These are phyloP conservation scores for Phanerotoma sp. DNA, from an alignment of 2,888 invertebrate species.

Conservation along the genomic window DNA sequence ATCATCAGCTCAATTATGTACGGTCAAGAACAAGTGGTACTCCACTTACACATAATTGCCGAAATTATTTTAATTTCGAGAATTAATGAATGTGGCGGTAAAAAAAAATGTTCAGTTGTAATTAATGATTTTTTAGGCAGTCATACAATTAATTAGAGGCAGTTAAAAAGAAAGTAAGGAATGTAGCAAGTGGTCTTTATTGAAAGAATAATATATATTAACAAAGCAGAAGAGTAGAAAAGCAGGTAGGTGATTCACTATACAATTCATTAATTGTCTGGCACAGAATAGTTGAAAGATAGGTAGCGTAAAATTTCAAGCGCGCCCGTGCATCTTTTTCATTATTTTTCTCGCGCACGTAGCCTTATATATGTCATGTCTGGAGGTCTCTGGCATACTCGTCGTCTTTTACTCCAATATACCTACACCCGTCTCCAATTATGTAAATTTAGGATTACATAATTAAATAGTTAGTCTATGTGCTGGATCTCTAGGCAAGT, in stretches of 20 bases:
- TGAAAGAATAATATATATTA: background rate
- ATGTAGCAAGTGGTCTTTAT: too few relatives aligned
- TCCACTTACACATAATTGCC: too few relatives aligned
- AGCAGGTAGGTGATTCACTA: background rate
- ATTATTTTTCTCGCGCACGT: slow-evolving; percentile 21
- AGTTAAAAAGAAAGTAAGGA: too few relatives aligned
- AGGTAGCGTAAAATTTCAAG: background rate
- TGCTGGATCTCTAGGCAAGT: slow-evolving; percentile 1
- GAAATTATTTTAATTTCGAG: too few relatives aligned
- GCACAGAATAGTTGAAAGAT: too few relatives aligned
- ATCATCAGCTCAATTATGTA: too few relatives aligned
- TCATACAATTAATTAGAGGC: too few relatives aligned
- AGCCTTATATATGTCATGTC: slow-evolving; percentile 6
- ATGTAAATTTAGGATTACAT: slow-evolving; percentile 51
- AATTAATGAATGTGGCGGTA: too few relatives aligned
- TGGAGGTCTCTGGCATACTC: slow-evolving; percentile 11
- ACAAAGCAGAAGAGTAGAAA: background rate
- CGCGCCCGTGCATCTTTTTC: background rate
- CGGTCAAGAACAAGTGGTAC: too few relatives aligned
- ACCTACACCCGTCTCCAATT: slow-evolving; percentile 37
- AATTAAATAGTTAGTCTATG: slow-evolving; percentile 46
- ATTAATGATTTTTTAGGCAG: too few relatives aligned
- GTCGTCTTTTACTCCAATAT: slow-evolving; percentile 15
- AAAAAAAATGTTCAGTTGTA: too few relatives aligned
- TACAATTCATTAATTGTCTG: slow-evolving; percentile 11